Evolutionary conservation across 2,888 invertebrate species (phyloP).

Genomic region (Macropis europaea): DNA sequence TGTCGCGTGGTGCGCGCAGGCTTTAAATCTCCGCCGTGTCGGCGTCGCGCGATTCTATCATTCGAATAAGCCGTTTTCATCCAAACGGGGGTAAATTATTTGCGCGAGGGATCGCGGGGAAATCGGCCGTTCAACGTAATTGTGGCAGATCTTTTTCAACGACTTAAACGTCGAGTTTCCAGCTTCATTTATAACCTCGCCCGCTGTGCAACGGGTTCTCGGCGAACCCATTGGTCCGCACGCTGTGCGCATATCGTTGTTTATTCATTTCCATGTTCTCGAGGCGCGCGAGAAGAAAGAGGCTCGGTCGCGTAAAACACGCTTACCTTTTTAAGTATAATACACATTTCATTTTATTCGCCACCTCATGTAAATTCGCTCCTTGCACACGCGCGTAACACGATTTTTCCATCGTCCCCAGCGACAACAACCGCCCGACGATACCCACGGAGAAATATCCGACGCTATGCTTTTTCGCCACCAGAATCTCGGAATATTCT

Average conservation of each 20-base stretch:
- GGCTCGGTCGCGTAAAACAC: slow-evolving; percentile 14
- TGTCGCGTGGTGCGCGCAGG: background rate
- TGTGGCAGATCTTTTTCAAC: slow-evolving; percentile 10
- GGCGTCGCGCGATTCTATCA: slow-evolving; percentile 17
- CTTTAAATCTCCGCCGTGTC: background rate
- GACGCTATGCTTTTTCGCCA: slow-evolving; percentile 15
- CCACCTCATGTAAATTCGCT: slow-evolving; percentile 44
- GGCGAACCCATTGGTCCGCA: background rate
- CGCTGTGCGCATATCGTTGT: slow-evolving; percentile 44
- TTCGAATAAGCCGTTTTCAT: slow-evolving; percentile 20
- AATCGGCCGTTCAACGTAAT: slow-evolving; percentile 2
- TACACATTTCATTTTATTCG: slow-evolving; percentile 49
- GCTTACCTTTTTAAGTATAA: slow-evolving; percentile 38
- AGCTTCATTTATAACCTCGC: slow-evolving; percentile 41
- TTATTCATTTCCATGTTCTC: slow-evolving; percentile 48
- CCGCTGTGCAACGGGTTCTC: background rate
- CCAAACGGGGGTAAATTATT: no score
- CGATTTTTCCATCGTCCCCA: slow-evolving; percentile 46
- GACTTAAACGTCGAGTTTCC: slow-evolving; percentile 40
- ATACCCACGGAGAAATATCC: slow-evolving; percentile 29
- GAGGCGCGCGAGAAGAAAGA: slow-evolving; percentile 11
- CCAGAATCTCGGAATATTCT: background rate
- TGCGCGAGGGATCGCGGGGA: background rate
- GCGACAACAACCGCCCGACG: slow-evolving; percentile 18
- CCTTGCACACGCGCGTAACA: slow-evolving; percentile 36